phyloP scores from a whole-genome alignment of 2,113 vertebrate species.

The Cheirogaleus medius region DNA sequence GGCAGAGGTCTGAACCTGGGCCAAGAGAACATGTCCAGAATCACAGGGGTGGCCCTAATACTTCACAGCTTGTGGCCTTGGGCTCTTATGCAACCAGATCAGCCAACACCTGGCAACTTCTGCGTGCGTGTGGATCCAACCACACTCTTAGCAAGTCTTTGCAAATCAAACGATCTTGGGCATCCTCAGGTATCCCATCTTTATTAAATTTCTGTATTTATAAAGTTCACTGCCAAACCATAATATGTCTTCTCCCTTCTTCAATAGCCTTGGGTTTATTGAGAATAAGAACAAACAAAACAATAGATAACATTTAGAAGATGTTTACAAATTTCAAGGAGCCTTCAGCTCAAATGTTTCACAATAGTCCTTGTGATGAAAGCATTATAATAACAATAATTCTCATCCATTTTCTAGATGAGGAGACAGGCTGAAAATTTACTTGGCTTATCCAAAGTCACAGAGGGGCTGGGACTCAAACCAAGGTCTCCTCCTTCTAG shows the following conservation, averaged over 20 bases:
- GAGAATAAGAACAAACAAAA: neutral
- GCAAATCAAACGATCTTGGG: neutral
- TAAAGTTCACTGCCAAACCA: neutral
- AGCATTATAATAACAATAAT: neutral
- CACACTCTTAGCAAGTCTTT: neutral
- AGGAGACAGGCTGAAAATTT: neutral
- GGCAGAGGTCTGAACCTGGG: neutral
- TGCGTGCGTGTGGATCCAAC: neutral
- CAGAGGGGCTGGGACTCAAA: neutral
- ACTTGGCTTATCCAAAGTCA: neutral
- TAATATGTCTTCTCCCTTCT: neutral
- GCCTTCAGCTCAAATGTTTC: neutral
- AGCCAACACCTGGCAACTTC: neutral
- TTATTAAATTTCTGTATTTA: neutral
- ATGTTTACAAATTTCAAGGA: neutral
- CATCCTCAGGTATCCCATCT: neutral
- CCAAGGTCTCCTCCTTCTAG: neutral
- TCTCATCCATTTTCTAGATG: neutral
- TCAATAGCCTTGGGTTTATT: neutral
- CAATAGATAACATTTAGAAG: neutral
- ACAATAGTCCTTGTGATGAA: neutral
- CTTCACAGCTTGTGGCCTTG: neutral
- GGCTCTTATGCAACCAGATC: neutral
- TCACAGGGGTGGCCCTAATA: neutral
- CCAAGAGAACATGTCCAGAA: neutral